Evolutionary conservation across 2,797 vertebrate species (phyloP).

Genomic region (Erpetoichthys calabaricus): DNA sequence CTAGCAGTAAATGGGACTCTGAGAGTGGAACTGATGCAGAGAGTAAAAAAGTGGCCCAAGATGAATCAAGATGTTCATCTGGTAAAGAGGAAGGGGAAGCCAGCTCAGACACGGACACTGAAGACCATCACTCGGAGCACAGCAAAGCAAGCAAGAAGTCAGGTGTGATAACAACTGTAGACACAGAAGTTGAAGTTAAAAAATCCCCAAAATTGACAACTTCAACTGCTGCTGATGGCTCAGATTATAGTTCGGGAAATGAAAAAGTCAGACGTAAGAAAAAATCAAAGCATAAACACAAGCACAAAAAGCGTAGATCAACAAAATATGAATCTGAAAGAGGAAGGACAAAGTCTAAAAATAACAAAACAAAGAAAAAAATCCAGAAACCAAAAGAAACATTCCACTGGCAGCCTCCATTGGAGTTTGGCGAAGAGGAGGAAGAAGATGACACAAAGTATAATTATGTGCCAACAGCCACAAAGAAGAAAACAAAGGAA

Average conservation of each 20-base stretch:
- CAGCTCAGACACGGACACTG: slow-evolving; percentile 70
- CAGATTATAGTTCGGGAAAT: slow-evolving; percentile 25
- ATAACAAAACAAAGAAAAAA: slow-evolving; percentile 77
- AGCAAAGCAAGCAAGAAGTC: slow-evolving; percentile 31
- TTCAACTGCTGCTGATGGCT: slow-evolving; percentile 29
- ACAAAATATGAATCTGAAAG: slow-evolving; percentile 41
- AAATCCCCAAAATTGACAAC: slow-evolving; percentile 14
- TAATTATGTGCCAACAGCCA: too few relatives aligned
- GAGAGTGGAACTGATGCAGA: slow-evolving; percentile 65
- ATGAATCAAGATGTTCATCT: slow-evolving; percentile 40
- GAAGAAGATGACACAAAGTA: slow-evolving; percentile 40
- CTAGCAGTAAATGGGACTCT: slow-evolving; percentile 67
- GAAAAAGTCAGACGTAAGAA: slow-evolving; percentile 46
- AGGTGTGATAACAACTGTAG: slow-evolving; percentile 8
- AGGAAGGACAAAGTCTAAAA: slow-evolving; percentile 54
- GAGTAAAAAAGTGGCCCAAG: slow-evolving; percentile 23
- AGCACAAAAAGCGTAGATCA: slow-evolving; percentile 51
- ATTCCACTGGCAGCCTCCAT: slow-evolving; percentile 91
- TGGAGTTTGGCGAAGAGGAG: slow-evolving; percentile 88
- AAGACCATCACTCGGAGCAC: slow-evolving; percentile 25
- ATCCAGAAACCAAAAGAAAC: slow-evolving; percentile 72
- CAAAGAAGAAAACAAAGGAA: not conserved
- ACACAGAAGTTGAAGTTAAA: slow-evolving; percentile 14
- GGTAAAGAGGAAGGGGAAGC: slow-evolving; percentile 93
- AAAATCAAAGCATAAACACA: slow-evolving; percentile 64